A percentile compares a stretch with the other conserved stretches of the same genome.
These are phyloP conservation scores for Drosophila ogumai DNA, from an alignment of 1,140 invertebrate species.

Conservation along the genomic window DNA sequence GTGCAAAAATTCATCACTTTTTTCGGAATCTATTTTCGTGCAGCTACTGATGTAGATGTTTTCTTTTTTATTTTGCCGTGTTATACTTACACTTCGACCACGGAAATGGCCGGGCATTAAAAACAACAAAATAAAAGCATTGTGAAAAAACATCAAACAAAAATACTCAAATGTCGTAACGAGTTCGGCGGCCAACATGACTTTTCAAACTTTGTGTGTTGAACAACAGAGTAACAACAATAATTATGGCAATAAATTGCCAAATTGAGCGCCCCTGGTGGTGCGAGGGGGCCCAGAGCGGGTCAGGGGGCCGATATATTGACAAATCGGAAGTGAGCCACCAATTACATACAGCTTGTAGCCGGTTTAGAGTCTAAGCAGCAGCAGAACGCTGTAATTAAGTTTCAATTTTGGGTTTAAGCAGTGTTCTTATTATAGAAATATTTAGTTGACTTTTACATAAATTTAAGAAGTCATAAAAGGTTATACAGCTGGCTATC, in stretches of 20 bases:
- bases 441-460: not conserved
- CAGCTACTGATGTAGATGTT: conserved; percentile 12
- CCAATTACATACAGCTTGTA: conserved; percentile 42
- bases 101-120: conserved; percentile 60
- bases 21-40: conserved; percentile 26
- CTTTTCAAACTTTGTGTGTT: conserved; percentile 50
- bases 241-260: conserved; percentile 35
- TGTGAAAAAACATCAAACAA: conserved; percentile 26
- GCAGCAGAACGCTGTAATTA: not conserved
- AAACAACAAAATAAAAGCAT: not conserved
- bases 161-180: conserved; percentile 34
- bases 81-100: conserved; percentile 34
- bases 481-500: not conserved
- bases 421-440: not conserved
- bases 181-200: conserved; percentile 44
- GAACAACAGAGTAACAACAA: conserved; percentile 24
- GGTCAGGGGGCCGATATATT: conserved; percentile 24
- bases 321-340: conserved; percentile 69
- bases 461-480: too few species aligned
- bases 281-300: not conserved
- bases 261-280: not conserved
- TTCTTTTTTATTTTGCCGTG: conserved; percentile 10
- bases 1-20: conserved; percentile 63
- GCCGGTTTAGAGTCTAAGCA: conserved; percentile 19
- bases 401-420: not conserved